Conservation (phyloP, 2,888 invertebrate species). For the Temnothorax unifasciatus region DNA sequence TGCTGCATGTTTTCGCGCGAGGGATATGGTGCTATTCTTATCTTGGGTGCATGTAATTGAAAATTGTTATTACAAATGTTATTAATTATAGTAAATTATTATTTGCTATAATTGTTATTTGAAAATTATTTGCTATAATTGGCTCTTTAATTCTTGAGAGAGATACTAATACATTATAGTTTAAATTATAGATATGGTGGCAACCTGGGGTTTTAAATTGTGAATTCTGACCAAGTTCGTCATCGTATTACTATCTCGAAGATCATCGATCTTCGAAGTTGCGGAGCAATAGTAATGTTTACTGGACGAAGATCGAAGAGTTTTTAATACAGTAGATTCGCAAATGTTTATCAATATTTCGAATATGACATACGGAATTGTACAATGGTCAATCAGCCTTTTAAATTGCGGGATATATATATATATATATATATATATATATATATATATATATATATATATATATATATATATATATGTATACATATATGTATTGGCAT, state of each 20-base stretch:
- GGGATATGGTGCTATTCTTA: conserved; percentile 3
- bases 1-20: not conserved
- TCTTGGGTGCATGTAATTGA: conserved; percentile 14
- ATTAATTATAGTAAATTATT: not conserved
- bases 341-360: conserved; percentile 61
- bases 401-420: conserved; percentile 59
- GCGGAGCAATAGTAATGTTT: conserved; percentile 57
- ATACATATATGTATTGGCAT: not conserved
- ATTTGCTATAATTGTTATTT: conserved; percentile 2
- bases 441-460: not conserved
- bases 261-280: conserved; percentile 64
- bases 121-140: conserved; percentile 6
- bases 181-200: not conserved
- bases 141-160: not conserved
- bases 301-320: conserved; percentile 62
- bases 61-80: conserved; percentile 23
- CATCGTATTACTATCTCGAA: conserved; percentile 55
- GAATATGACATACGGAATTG: conserved; percentile 37
- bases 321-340: conserved; percentile 57
- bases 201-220: conserved; percentile 1
- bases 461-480: too few species aligned
- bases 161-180: not conserved
- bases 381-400: conserved; percentile 53
- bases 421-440: not conserved
- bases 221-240: not conserved